These are phyloP conservation scores for Cataglyphis cursor DNA, from an alignment of 2,888 invertebrate species.

Conservation along the genomic window DNA sequence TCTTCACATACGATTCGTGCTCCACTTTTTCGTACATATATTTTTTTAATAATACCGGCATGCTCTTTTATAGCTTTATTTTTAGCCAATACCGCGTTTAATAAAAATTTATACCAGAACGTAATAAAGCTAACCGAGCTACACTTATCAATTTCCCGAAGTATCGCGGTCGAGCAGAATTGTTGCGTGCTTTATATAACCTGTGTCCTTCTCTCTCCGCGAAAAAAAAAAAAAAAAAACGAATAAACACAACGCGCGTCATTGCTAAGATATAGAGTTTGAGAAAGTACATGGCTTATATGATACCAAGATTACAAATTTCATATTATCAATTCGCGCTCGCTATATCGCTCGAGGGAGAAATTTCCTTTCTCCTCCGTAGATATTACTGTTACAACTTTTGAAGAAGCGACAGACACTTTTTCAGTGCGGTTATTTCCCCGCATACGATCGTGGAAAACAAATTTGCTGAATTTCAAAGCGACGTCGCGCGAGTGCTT, in stretches of 20 bases:
- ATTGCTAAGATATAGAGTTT: conserved; percentile 14
- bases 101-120: conserved; percentile 27
- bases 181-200: conserved; percentile 11
- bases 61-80: conserved; percentile 5
- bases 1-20: background rate
- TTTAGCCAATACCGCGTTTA: conserved; percentile 25
- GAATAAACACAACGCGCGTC: conserved; percentile 2
- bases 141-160: conserved; percentile 38
- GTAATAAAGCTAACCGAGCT: conserved; percentile 44
- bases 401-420: conserved; percentile 26
- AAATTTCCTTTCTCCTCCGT: conserved; percentile 1
- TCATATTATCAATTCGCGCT: conserved; percentile 45
- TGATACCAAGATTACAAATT: conserved; percentile 32
- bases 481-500: background rate
- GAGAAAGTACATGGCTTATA: background rate
- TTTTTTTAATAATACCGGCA: conserved; percentile 3
- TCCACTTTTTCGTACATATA: background rate
- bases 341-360: background rate
- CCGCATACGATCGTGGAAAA: conserved; percentile 7
- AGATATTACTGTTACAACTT: conserved; percentile 41
- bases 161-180: conserved; percentile 28
- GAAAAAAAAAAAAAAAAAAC: background rate
- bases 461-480: conserved; percentile 42
- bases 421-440: conserved; percentile 14
- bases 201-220: conserved; percentile 9